Base-by-base conservation (phyloP, 2,888 invertebrate genomes). In the Ypsolopha scabrella region DNA sequence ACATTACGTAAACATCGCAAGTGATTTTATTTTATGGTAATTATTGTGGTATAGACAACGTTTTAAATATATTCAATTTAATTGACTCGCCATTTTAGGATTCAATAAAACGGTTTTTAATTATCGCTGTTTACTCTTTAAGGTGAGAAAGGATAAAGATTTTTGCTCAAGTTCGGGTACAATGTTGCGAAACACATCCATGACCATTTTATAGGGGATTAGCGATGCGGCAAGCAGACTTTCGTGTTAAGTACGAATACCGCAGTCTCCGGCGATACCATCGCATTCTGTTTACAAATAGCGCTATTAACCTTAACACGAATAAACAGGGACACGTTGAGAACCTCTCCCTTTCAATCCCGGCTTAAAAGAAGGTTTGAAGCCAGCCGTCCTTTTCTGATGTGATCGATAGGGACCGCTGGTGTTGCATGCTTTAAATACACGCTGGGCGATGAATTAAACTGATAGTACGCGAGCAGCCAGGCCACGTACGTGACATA, bases 261-360 rank as follows among this genome's bases (percentile, higher is more conserved):
- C 65, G 58, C 68, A 67, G 67, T 67, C 67, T 67, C 67, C 59
- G 53, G 60, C 64, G 80, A 80, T 79, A 79, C 68, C 71, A 79
- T 80, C 79, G 68, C 63, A 61, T 67, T 65, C 61, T 62, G 70
- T 68, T 68, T 73, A 80, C 82, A 80, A 82, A 82, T 80, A 78
- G 74, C 79, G 68, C 75, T 68, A 79, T 81, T 80, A 80, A 79
- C 78, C 79, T 75, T 76, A 76, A 78, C 78, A 78, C 75, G 64
- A 65, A 67, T 67, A 67, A 72, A 68, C 64, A 10, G 70, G 72
- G 72, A 70, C 75, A 71, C 36, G 43, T 50, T 43, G 49, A 41
- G 49, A 41, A 39, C 34, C 49, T 48, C 50, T 49, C 45, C 39
- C 50, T 38, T 35, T 48, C 46, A 38, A 33, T 13, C 44, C 14